Percentiles rank a stretch among this genome's conserved stretches.
Evolutionary conservation across 1,140 invertebrate species (phyloP).

Genomic region (Caenorhabditis elegans): WBcel235 BX284602.5:4384501-4385000

Average conservation of each 20-base stretch:
- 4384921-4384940: conserved; percentile 11
- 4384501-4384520: too few species aligned
- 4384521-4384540: too few species aligned
- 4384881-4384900: neutral
- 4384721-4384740: too few species aligned
- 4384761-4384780: neutral
- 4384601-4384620: too few species aligned
- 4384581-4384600: too few species aligned
- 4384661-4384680: too few species aligned
- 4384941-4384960: conserved; percentile 33
- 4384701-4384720: too few species aligned
- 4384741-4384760: neutral
- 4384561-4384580: too few species aligned
- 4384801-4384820: neutral
- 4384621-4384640: too few species aligned
- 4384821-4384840: conserved; percentile 31
- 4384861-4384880: neutral
- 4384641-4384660: too few species aligned
- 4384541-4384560: too few species aligned
- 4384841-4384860: conserved; percentile 13
- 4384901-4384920: neutral
- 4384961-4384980: conserved; percentile 30
- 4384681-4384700: too few species aligned
- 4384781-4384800: neutral
- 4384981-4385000: neutral